phyloP scores from a whole-genome alignment of 2,797 vertebrate species.

The Acropternis orthonyx region DNA sequence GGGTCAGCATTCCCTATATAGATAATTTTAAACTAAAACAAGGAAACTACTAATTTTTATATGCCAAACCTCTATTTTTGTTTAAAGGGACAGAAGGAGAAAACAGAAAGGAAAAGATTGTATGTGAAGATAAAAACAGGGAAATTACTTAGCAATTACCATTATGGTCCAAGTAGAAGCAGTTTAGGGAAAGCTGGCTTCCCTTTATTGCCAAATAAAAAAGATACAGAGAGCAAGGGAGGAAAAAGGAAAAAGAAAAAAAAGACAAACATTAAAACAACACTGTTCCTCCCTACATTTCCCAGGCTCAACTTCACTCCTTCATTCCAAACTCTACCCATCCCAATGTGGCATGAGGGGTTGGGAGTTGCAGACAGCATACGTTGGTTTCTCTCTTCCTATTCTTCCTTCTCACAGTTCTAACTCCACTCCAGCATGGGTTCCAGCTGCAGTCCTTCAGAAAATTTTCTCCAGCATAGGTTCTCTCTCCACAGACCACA shows the following conservation, averaged over 20 bases:
- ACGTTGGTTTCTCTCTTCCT: background rate
- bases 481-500: background rate
- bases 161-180: background rate
- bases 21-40: background rate
- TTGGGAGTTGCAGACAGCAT: background rate
- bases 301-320: background rate
- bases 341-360: fast-evolving
- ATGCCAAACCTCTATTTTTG: background rate
- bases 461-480: background rate
- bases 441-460: background rate
- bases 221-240: background rate
- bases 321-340: background rate
- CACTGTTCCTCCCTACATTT: background rate
- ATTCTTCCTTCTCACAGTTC: background rate
- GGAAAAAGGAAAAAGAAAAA: too few species aligned
- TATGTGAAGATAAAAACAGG: background rate
- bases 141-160: background rate
- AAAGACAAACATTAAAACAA: background rate
- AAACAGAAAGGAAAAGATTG: background rate
- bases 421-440: background rate
- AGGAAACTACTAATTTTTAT: background rate
- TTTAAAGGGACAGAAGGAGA: background rate
- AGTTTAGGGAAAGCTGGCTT: background rate
- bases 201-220: background rate
- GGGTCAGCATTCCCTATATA: background rate